A percentile compares a stretch with the other conserved stretches of the same genome.
phyloP scores from a whole-genome alignment of 2,113 vertebrate genomes.

The Helogale parvula region DNA sequence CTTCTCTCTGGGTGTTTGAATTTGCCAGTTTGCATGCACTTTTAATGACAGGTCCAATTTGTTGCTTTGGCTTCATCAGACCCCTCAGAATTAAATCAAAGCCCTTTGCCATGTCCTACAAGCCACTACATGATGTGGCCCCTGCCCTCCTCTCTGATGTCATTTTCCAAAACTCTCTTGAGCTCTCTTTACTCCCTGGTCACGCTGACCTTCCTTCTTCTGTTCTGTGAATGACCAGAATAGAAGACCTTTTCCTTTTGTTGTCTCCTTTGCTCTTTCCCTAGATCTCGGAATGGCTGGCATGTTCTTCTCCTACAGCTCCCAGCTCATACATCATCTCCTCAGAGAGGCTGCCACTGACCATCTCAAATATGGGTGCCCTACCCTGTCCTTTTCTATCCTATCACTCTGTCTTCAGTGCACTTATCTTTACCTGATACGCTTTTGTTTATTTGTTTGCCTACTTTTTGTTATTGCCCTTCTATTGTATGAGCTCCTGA shows the following conservation, averaged over 20 bases:
- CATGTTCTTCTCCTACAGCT: not conserved
- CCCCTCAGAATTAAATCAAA: not conserved
- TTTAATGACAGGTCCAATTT: not conserved
- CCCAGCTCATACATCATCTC: not conserved
- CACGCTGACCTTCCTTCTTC: not conserved
- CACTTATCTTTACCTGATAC: not conserved
- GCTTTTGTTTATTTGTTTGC: not conserved
- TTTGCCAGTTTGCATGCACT: not conserved
- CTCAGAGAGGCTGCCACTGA: not conserved
- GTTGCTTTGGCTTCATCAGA: not conserved
- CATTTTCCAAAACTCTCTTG: not conserved
- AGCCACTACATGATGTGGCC: not conserved
- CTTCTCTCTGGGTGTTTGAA: not conserved
- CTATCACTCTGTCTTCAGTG: not conserved
- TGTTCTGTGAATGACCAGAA: not conserved
- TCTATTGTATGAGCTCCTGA: not conserved
- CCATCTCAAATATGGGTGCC: not conserved
- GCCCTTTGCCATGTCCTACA: not conserved
- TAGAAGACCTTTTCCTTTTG: not conserved
- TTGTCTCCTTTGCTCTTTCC: not conserved
- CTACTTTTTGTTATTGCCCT: not conserved
- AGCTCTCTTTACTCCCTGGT: not conserved
- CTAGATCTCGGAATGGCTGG: not conserved
- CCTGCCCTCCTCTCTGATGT: not conserved
- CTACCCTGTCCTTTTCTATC: not conserved